phyloP scores from a whole-genome alignment of 2,113 vertebrate genomes.

The Oophaga pumilio region DNA sequence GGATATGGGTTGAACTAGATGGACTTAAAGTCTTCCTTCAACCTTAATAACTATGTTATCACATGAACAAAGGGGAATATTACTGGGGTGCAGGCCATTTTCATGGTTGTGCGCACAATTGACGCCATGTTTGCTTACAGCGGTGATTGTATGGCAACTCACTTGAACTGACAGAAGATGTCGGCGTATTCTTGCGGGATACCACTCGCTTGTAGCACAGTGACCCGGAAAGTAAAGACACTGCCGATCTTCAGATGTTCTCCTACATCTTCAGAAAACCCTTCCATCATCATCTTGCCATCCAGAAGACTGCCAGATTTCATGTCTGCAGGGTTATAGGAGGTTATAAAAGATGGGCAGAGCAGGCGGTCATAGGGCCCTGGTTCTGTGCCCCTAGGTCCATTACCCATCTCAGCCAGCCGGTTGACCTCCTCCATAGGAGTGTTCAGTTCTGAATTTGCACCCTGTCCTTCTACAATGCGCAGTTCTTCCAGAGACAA shows the following conservation, averaged over 20 bases:
- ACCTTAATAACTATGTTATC: too few species aligned
- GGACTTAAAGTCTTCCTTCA: too few species aligned
- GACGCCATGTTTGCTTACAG: background rate
- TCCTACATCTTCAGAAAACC: conserved; percentile 77
- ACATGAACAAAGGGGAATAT: background rate
- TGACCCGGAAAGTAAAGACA: conserved; percentile 95
- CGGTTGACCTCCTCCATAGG: conserved; percentile 91
- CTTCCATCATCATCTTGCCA: conserved; percentile 82
- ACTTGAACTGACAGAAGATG: conserved; percentile 99
- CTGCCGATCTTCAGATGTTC: conserved; percentile 90
- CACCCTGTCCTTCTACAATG: conserved; percentile 96
- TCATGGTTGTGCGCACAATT: background rate
- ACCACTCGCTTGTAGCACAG: conserved; percentile 90
- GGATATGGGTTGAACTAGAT: too few species aligned
- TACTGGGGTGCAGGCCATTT: background rate
- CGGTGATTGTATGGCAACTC: conserved; percentile 60
- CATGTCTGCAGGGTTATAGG: conserved; percentile 74
- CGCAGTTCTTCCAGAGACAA: conserved; percentile 93
- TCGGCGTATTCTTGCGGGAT: conserved; percentile 92
- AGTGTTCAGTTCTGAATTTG: conserved; percentile 88
- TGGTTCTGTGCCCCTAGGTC: background rate
- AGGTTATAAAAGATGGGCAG: background rate
- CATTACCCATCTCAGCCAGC: conserved; percentile 86
- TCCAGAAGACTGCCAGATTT: conserved; percentile 83
- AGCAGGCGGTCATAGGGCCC: background rate